phyloP scores from a whole-genome alignment of 2,113 vertebrate species.

The Muntiacus reevesi region DNA sequence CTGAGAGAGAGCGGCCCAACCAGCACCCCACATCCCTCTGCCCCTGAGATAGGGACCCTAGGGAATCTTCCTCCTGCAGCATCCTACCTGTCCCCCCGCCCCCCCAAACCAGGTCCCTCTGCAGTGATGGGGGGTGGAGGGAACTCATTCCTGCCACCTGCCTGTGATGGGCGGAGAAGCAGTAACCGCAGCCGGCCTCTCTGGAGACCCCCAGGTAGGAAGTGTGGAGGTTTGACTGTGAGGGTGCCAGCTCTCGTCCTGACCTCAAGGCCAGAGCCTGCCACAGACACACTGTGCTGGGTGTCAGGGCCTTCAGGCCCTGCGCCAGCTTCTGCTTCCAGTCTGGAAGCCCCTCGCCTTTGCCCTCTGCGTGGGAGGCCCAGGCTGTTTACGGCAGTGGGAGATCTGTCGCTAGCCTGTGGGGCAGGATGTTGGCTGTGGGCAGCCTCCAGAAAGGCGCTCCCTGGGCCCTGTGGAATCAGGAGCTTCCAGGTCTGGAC shows the following conservation, averaged over 20 bases:
- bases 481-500: constrained; percentile 43
- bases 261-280: constrained; percentile 8
- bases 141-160: constrained; percentile 63
- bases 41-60: neutral
- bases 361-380: neutral
- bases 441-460: constrained; percentile 42
- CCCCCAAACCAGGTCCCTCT: constrained; percentile 24
- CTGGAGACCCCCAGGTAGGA: constrained; percentile 13
- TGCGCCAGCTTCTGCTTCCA: neutral
- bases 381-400: constrained; percentile 46
- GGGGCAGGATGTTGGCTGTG: constrained; percentile 52
- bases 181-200: neutral
- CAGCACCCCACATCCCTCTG: neutral
- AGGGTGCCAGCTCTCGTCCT: neutral
- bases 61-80: constrained; percentile 19
- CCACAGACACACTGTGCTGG: neutral
- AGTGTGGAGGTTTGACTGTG: constrained; percentile 31
- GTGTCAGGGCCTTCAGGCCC: neutral
- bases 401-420: neutral
- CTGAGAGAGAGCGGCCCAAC: neutral
- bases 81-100: neutral
- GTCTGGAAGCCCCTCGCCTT: neutral
- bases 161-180: constrained; percentile 49
- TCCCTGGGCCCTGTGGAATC: neutral
- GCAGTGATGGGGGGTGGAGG: constrained; percentile 32